phyloP scores from a whole-genome alignment of 2,113 vertebrate species.

The Sinocyclocheilus anshuiensis region DNA sequence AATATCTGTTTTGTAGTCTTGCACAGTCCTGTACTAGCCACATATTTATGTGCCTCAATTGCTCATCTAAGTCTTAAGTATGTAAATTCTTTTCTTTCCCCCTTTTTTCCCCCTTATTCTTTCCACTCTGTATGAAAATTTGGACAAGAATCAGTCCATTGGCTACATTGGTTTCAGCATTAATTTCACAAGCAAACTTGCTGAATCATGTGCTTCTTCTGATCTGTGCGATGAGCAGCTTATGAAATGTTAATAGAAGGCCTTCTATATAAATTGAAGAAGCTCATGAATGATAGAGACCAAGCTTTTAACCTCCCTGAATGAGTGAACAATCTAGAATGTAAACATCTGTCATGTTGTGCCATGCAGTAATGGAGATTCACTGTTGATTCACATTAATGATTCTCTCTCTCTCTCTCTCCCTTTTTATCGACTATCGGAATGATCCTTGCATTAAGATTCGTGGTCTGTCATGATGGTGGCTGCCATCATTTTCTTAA shows the following conservation, averaged over 20 bases:
- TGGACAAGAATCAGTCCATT: neutral
- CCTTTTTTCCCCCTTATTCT: neutral
- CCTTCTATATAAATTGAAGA: slow-evolving; percentile 30
- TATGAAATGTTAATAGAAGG: slow-evolving; percentile 52
- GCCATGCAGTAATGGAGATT: slow-evolving; percentile 32
- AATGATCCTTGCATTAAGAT: slow-evolving; percentile 46
- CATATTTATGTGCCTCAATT: neutral
- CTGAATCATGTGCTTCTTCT: slow-evolving; percentile 17
- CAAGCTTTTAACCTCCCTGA: slow-evolving; percentile 35
- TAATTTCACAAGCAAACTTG: slow-evolving; percentile 39
- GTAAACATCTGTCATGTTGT: slow-evolving; percentile 40
- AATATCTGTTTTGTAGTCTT: too few relatives aligned
- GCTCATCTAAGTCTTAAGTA: neutral
- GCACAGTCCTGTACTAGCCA: too few relatives aligned
- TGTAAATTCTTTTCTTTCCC: neutral
- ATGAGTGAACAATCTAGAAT: slow-evolving; percentile 31
- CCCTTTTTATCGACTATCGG: slow-evolving; percentile 17
- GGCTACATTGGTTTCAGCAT: neutral
- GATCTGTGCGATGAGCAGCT: slow-evolving; percentile 42
- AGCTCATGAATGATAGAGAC: slow-evolving; percentile 32
- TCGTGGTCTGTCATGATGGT: slow-evolving; percentile 56
- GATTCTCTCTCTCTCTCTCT: neutral
- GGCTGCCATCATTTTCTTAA: slow-evolving; percentile 50
- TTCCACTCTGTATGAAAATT: neutral
- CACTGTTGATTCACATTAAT: slow-evolving; percentile 28